Percentiles rank a stretch among this genome's conserved stretches.
Evolutionary conservation across 2,888 invertebrate genomes (phyloP).

Genomic region (Aspidiotus rigidus): DNA sequence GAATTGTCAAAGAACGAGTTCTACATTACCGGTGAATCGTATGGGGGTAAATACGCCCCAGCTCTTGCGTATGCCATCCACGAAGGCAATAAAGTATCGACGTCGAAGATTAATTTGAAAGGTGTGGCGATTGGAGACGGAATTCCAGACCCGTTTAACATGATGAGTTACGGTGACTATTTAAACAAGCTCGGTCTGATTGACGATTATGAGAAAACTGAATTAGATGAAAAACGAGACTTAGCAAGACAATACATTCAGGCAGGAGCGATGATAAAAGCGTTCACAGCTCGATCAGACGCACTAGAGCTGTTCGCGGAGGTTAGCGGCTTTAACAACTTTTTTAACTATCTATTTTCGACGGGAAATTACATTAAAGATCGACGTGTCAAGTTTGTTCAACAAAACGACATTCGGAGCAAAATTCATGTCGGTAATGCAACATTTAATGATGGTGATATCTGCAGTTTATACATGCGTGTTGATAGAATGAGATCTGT

Average conservation of each 20-base stretch:
- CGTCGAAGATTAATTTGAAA: constrained; percentile 41
- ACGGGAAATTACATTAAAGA: no score
- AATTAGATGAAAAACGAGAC: constrained; percentile 55
- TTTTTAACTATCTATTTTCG: constrained; percentile 47
- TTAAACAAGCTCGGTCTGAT: constrained; percentile 61
- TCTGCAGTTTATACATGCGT: no score
- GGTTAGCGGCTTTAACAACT: constrained; percentile 53
- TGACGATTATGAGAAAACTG: constrained; percentile 49
- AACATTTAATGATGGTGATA: no score
- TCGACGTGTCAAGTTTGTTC: no score
- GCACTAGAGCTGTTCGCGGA: constrained; percentile 43
- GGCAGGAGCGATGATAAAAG: constrained; percentile 55
- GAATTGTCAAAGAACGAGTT: no score
- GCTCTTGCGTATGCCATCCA: no score
- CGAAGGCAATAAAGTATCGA: constrained; percentile 51
- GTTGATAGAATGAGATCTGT: constrained; percentile 61
- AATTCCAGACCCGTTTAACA: constrained; percentile 66
- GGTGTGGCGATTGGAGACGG: constrained; percentile 73
- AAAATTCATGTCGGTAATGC: no score
- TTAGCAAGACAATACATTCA: constrained; percentile 53
- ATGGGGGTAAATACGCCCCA: no score
- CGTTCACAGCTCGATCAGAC: constrained; percentile 45
- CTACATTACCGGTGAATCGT: no score
- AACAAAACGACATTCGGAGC: no score
- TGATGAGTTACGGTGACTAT: constrained; percentile 67